Conservation (phyloP, 2,797 vertebrate genomes). For the Darevskia mixta region DNA sequence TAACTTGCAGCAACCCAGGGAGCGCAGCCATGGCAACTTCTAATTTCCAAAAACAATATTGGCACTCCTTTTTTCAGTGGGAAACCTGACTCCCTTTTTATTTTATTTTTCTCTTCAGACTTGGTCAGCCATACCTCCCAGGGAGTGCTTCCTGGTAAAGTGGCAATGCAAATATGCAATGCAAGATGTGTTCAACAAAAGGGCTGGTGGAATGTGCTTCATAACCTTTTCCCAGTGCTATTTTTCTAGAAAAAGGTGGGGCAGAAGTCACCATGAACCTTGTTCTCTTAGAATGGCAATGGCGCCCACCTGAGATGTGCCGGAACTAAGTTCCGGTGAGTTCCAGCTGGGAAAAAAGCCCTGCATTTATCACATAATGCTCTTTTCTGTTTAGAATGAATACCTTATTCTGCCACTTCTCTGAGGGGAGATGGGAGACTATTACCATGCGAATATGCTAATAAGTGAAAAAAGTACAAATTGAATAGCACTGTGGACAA, state of each 20-base stretch:
- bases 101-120: background rate
- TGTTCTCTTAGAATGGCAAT: too few relatives aligned
- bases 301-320: too few relatives aligned
- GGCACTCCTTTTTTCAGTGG: background rate
- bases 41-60: background rate
- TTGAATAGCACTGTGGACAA: background rate
- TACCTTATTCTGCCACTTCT: background rate
- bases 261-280: too few relatives aligned
- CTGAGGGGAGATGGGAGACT: background rate
- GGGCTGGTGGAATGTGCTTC: too few relatives aligned
- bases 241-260: too few relatives aligned
- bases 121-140: background rate
- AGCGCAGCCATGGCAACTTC: conserved; percentile 14
- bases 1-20: background rate
- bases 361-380: background rate
- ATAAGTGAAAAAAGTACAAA: background rate
- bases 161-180: background rate
- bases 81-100: background rate
- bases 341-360: too few relatives aligned
- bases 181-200: background rate
- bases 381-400: background rate
- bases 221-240: too few relatives aligned
- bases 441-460: background rate
- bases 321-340: too few relatives aligned
- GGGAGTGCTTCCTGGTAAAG: background rate